Evolutionary conservation across 2,888 invertebrate species (phyloP).

Genomic region (Chrysomela aeneicollis): DNA sequence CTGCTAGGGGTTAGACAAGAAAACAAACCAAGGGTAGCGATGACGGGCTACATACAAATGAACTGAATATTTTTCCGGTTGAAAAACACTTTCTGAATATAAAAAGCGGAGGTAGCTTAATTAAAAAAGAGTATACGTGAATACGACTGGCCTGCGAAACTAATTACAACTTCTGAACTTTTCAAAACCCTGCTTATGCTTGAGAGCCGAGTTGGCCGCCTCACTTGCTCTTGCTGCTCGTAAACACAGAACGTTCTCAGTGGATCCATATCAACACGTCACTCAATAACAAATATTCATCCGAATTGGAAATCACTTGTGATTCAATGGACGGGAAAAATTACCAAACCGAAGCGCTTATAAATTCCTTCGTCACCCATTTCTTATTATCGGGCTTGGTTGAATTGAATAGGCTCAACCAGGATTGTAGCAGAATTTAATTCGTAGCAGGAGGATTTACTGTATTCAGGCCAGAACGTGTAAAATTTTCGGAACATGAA

Average conservation of each 20-base stretch:
- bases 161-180: conserved; percentile 60
- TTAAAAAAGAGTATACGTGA: conserved; percentile 59
- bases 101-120: conserved; percentile 60
- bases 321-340: conserved; percentile 11
- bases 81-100: conserved; percentile 60
- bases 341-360: no score
- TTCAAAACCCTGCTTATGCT: conserved; percentile 55
- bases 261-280: conserved; percentile 23
- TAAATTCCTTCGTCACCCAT: no score
- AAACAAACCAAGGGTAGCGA: conserved; percentile 57
- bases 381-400: no score
- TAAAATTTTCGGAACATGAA: no score
- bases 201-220: conserved; percentile 50
- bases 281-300: conserved; percentile 25
- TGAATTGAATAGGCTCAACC: no score
- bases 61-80: conserved; percentile 60
- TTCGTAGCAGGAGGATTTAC: no score
- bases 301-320: conserved; percentile 11
- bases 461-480: no score
- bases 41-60: conserved; percentile 57
- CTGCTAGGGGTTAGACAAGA: conserved; percentile 53
- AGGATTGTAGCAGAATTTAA: no score
- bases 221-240: conserved; percentile 40
- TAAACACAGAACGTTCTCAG: conserved; percentile 33
- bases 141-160: conserved; percentile 56